Percentiles rank a stretch among this genome's conserved stretches.
phyloP scores from a whole-genome alignment of 2,888 invertebrate species.

The Chalcis sispes region DNA sequence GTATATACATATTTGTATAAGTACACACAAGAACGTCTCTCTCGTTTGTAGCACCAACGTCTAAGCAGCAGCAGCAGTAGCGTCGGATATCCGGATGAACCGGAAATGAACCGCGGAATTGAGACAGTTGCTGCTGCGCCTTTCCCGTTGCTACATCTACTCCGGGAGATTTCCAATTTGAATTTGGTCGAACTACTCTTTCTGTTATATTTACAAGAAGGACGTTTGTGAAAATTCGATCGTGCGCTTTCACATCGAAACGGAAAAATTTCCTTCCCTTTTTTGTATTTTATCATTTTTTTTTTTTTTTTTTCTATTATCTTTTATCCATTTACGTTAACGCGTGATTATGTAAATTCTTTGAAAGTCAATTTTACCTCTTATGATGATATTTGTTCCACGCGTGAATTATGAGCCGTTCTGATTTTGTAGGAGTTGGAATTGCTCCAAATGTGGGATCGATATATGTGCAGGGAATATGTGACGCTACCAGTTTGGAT shows the following conservation, averaged over 20 bases:
- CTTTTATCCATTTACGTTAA: neutral
- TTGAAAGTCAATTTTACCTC: conserved; percentile 18
- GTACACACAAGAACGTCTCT: too few species aligned
- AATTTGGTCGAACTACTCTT: conserved; percentile 24
- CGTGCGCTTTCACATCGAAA: neutral
- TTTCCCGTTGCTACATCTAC: neutral
- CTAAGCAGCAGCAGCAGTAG: too few species aligned
- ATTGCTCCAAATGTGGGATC: too few species aligned
- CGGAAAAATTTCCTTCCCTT: too few species aligned
- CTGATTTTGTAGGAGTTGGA: too few species aligned
- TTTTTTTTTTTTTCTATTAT: neutral
- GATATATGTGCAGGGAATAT: too few species aligned
- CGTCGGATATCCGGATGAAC: neutral
- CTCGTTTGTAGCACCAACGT: too few species aligned
- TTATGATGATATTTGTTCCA: conserved; percentile 9
- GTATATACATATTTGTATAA: neutral
- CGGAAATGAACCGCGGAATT: conserved; percentile 38
- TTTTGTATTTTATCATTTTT: neutral
- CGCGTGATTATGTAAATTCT: conserved; percentile 24
- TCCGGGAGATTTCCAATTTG: conserved; percentile 26
- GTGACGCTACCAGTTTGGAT: too few species aligned
- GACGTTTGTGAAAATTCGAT: neutral
- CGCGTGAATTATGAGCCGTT: neutral
- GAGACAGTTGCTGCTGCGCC: conserved; percentile 14
- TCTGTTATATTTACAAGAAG: conserved; percentile 18